phyloP scores from a whole-genome alignment of 1,140 invertebrate species.

The Littorina saxatilis region DNA sequence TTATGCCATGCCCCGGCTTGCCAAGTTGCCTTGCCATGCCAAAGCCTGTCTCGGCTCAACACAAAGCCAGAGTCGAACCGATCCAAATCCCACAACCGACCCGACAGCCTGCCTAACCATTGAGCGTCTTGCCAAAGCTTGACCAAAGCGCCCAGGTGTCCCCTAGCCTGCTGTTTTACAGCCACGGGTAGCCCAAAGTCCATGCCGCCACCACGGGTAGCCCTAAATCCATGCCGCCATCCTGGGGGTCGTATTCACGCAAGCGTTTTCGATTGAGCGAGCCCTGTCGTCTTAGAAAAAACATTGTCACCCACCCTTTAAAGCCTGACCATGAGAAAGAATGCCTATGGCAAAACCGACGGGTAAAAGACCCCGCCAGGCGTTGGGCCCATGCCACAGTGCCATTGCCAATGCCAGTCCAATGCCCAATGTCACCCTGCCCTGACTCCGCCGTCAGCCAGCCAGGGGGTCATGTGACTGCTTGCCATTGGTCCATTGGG shows the following conservation, averaged over 20 bases:
- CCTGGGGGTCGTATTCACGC: conserved; percentile 1
- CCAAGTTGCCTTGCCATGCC: conserved; percentile 48
- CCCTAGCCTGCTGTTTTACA: conserved; percentile 42
- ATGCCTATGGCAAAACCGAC: conserved; percentile 8
- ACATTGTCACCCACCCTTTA: conserved; percentile 24
- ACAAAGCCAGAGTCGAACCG: conserved; percentile 32
- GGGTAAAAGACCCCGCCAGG: conserved; percentile 17
- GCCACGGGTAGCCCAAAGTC: conserved; percentile 32
- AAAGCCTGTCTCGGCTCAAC: conserved; percentile 32
- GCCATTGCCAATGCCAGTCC: conserved; percentile 34
- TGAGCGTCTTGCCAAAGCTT: conserved; percentile 26
- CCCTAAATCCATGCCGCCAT: conserved; percentile 1
- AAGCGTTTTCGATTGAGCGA: neutral
- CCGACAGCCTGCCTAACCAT: conserved; percentile 21
- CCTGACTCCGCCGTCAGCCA: conserved; percentile 30
- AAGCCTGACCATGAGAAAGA: conserved; percentile 31
- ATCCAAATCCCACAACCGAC: conserved; percentile 27
- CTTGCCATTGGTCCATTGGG: conserved; percentile 17
- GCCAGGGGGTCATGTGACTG: conserved; percentile 27
- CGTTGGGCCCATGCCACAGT: conserved; percentile 15
- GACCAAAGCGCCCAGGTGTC: conserved; percentile 36
- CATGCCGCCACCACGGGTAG: conserved; percentile 19
- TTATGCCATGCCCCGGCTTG: conserved; percentile 34
- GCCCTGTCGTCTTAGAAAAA: neutral
- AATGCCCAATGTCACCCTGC: conserved; percentile 14